Conservation (phyloP, 1,140 invertebrate species). For the Solenopsis invicta region DNA sequence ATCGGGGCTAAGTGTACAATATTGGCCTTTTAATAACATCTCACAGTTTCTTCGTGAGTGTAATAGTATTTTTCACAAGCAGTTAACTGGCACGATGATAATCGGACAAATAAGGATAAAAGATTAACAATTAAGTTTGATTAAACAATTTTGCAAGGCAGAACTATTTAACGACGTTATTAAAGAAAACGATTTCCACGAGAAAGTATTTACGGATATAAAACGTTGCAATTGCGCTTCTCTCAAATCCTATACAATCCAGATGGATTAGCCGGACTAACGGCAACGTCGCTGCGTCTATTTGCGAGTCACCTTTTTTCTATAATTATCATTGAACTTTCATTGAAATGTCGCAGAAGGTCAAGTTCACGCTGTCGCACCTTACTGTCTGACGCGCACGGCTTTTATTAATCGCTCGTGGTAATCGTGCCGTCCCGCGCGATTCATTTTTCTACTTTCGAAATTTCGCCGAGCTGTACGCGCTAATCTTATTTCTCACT, state of each 20-base stretch:
- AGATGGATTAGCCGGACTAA: background rate
- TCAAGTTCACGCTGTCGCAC: background rate
- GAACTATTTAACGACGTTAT: background rate
- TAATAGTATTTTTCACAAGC: no score
- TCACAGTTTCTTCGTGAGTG: no score
- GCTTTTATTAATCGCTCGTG: background rate
- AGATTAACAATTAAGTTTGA: slow-evolving; percentile 3
- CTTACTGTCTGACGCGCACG: background rate
- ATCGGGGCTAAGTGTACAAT: no score
- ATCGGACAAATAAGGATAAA: slow-evolving; percentile 28
- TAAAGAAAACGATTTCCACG: background rate
- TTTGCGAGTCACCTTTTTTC: slow-evolving; percentile 14
- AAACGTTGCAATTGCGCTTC: background rate
- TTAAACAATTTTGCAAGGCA: background rate
- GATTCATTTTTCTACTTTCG: slow-evolving; percentile 1
- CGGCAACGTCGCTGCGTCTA: background rate
- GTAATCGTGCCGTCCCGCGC: background rate
- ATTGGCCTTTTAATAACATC: no score
- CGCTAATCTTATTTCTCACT: background rate
- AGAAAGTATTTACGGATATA: background rate
- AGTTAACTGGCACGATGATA: background rate
- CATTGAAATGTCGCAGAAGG: slow-evolving; percentile 55
- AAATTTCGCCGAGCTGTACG: background rate
- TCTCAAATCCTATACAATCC: background rate
- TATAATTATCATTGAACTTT: slow-evolving; percentile 61